phyloP scores from a whole-genome alignment of 2,888 invertebrate genomes.

The Cyaniris semiargus region DNA sequence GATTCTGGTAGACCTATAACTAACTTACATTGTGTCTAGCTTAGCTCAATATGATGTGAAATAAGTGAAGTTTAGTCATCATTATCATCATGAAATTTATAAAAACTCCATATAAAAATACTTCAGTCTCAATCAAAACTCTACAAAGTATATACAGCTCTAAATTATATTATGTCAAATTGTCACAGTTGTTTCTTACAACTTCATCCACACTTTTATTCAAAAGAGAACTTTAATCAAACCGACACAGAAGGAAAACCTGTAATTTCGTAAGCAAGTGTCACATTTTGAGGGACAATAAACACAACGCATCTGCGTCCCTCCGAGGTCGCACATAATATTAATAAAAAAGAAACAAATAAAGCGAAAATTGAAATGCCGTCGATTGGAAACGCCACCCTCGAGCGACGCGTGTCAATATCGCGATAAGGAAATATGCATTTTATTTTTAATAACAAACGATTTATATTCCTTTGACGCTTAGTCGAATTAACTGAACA shows the following conservation, averaged over 20 bases:
- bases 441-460: slow-evolving; percentile 40
- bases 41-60: neutral
- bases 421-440: slow-evolving; percentile 42
- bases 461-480: slow-evolving; percentile 33
- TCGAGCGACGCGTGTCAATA: slow-evolving; percentile 54
- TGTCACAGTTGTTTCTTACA: neutral
- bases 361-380: slow-evolving; percentile 61
- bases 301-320: slow-evolving; percentile 63
- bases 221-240: slow-evolving; percentile 14
- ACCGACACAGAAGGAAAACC: slow-evolving; percentile 22
- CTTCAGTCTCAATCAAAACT: neutral
- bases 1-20: too few species aligned
- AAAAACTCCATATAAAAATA: neutral
- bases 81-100: neutral
- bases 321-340: slow-evolving; percentile 59
- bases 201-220: neutral
- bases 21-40: too few species aligned
- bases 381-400: slow-evolving; percentile 55
- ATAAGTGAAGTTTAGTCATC: too few species aligned
- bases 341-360: slow-evolving; percentile 60
- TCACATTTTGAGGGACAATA: slow-evolving; percentile 50
- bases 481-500: slow-evolving; percentile 35
- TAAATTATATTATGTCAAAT: neutral
- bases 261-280: slow-evolving; percentile 40
- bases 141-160: neutral